Base-by-base conservation (phyloP, 2,113 vertebrate species). In the Thamnaconus septentrionalis region DNA sequence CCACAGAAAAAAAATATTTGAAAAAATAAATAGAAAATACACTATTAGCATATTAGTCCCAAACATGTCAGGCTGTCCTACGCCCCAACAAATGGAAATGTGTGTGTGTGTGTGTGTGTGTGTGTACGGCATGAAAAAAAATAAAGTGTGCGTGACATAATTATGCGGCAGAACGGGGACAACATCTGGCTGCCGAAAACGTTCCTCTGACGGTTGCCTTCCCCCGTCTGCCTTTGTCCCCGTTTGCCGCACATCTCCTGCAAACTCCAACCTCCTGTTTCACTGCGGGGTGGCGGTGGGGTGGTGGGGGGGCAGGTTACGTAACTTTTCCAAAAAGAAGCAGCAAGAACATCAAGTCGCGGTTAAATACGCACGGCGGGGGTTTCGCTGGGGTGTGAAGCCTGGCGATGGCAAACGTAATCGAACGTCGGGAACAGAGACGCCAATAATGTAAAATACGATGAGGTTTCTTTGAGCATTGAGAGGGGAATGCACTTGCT, bases 31-130 rank as follows among this genome's bases (percentile, higher is more conserved):
- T 31, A 31, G 18, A 31, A 31, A 31, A 31, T 31, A 63, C 59
- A 18, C 42, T 5, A 83, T 87, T 85, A 79, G 56, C 73, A 79
- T 80, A 84, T 76, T 81, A 82, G 77, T 52, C 62, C 41, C 53
- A 63, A 66, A 85, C 59, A 61, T 59, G 61, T 59, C 72, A 61
- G 58, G 61, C 58, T 67, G 62, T 44, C 71, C 81, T 39, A 71
- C 5, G 42, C 56, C 58, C 52, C 56, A n/a, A 39, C 63, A 43
- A 60, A 64, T 10, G 6, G 54, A 60, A 58, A 4, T 31, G 31
- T 71, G 31, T 71, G 4, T 55, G n/a, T 62, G 49, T 61, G 61
- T 50, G 48, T n/a, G 48, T 5, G 11, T 50, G 10, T 56, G 12
- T 65, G 55, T 58, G 58, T 31, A 31, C 18, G 18, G 18, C 18